Conservation (phyloP, 1,140 invertebrate genomes). For the Chionoecetes opilio region DNA sequence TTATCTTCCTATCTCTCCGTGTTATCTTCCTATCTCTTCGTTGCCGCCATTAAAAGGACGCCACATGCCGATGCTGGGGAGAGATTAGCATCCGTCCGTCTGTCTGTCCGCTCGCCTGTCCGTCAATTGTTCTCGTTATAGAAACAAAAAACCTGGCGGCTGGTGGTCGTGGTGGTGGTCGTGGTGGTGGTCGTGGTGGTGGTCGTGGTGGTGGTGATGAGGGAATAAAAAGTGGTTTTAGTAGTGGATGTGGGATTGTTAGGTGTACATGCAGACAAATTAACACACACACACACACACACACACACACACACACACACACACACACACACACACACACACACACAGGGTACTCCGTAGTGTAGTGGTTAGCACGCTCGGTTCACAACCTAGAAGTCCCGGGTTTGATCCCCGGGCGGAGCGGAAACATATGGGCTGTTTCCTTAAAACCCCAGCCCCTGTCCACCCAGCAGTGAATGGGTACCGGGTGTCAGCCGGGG, state of each 20-base stretch:
- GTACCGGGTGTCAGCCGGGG: too few species aligned
- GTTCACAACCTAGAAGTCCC: too few species aligned
- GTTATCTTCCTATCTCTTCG: not conserved
- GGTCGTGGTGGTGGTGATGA: too few species aligned
- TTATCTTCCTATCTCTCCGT: not conserved
- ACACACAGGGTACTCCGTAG: not conserved
- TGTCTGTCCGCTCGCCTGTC: not conserved
- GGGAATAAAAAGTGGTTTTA: too few species aligned
- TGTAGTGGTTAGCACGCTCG: too few species aligned
- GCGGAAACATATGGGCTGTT: too few species aligned
- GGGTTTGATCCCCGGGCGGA: too few species aligned
- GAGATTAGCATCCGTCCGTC: conserved; percentile 16
- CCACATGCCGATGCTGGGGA: not conserved
- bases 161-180: not conserved
- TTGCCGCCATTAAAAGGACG: not conserved
- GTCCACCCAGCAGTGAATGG: too few species aligned
- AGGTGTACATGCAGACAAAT: too few species aligned
- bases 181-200: not conserved
- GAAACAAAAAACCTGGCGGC: not conserved
- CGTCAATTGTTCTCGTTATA: not conserved
- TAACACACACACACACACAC: conserved; percentile 12
- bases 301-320: not conserved
- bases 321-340: conserved; percentile 39
- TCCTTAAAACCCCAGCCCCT: too few species aligned
- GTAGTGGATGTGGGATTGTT: too few species aligned